Conservation (phyloP, 2,797 vertebrate species). For the Microctenopoma stevenorrisi region DNA sequence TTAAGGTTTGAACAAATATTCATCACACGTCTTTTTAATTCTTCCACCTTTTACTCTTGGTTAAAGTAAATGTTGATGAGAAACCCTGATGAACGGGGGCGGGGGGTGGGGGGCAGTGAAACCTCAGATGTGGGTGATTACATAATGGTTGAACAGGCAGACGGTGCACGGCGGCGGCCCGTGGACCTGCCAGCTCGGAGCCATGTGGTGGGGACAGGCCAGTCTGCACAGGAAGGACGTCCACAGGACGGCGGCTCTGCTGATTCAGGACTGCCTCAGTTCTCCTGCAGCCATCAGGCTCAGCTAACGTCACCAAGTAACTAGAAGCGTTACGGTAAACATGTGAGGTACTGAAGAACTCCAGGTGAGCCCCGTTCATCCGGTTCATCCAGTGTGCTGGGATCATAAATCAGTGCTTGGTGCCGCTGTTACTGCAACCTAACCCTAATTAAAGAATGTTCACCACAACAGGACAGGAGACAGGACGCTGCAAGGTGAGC, state of each 20-base stretch:
- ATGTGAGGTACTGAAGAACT: too few species aligned
- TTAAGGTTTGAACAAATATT: too few species aligned
- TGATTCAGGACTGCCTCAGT: constrained; percentile 32
- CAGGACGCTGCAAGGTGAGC: constrained; percentile 37
- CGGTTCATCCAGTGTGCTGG: too few species aligned
- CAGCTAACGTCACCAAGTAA: neutral
- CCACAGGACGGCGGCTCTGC: constrained; percentile 32
- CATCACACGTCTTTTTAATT: too few species aligned
- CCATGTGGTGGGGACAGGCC: constrained; percentile 43
- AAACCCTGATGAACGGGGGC: too few species aligned
- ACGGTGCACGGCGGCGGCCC: constrained; percentile 26
- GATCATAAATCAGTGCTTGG: too few species aligned
- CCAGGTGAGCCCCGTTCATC: too few species aligned
- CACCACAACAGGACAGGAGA: neutral
- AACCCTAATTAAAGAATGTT: too few species aligned
- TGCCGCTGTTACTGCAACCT: too few species aligned
- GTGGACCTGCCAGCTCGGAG: constrained; percentile 39
- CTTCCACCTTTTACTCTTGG: too few species aligned
- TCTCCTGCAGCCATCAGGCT: neutral
- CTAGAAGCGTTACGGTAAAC: too few species aligned
- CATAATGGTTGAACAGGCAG: constrained; percentile 42
- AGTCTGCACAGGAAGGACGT: constrained; percentile 44
- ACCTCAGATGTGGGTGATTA: constrained; percentile 18
- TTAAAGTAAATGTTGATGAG: too few species aligned
- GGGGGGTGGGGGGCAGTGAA: neutral